A percentile compares a stretch with the other conserved stretches of the same genome.
phyloP scores from a whole-genome alignment of 2,888 invertebrate genomes.

The Sinhomidia bicolor region DNA sequence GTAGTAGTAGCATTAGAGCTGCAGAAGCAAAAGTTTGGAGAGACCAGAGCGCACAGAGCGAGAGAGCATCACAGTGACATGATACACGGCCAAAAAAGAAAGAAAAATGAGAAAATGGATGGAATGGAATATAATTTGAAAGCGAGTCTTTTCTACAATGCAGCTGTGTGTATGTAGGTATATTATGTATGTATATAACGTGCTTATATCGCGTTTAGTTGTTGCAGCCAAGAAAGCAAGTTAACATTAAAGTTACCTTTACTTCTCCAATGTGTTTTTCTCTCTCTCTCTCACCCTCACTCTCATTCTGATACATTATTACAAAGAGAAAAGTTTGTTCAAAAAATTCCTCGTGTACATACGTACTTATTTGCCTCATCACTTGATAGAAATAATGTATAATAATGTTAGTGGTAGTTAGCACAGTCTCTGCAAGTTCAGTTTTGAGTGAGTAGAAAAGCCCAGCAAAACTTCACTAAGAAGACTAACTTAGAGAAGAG shows the following conservation, averaged over 20 bases:
- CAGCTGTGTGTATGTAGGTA: background rate
- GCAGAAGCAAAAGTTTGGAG: background rate
- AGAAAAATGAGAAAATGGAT: slow-evolving; percentile 10
- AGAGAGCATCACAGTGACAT: slow-evolving; percentile 18
- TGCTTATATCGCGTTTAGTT: too few species aligned
- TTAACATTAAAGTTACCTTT: slow-evolving; percentile 46
- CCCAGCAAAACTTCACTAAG: slow-evolving; percentile 27
- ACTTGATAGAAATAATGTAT: slow-evolving; percentile 24
- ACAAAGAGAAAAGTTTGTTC: slow-evolving; percentile 5
- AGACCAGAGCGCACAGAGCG: background rate
- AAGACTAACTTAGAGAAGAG: background rate
- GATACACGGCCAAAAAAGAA: slow-evolving; percentile 28
- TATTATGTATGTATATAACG: background rate
- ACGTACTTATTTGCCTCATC: background rate
- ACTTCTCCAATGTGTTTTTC: slow-evolving; percentile 15
- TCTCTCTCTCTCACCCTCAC: slow-evolving; percentile 19
- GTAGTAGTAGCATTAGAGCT: background rate
- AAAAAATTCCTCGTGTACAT: slow-evolving; percentile 28
- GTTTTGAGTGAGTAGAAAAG: slow-evolving; percentile 21
- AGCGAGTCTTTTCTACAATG: background rate
- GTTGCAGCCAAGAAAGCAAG: slow-evolving; percentile 12
- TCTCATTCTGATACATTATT: too few species aligned
- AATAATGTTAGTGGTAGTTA: slow-evolving; percentile 17
- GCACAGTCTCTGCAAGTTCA: background rate
- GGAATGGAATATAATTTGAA: slow-evolving; percentile 23